phyloP scores from a whole-genome alignment of 1,140 invertebrate genomes.

The Caenorhabditis inopinata region DNA sequence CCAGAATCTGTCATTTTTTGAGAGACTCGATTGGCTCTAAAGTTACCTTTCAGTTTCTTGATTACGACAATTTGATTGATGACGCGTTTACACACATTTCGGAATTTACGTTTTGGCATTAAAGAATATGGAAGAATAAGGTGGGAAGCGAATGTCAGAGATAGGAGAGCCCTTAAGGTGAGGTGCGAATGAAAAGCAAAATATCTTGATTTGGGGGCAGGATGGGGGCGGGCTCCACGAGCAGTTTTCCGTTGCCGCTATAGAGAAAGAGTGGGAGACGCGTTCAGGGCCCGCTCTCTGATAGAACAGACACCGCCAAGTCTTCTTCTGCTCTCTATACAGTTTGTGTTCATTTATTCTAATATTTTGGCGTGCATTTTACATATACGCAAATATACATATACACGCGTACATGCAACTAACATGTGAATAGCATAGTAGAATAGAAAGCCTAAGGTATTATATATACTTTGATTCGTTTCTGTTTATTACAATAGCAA shows the following conservation, averaged over 20 bases:
- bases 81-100: neutral
- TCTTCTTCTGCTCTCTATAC: neutral
- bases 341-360: constrained; percentile 20
- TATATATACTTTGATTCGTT: too few species aligned
- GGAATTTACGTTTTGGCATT: constrained; percentile 14
- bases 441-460: neutral
- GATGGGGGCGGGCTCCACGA: constrained; percentile 10
- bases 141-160: neutral
- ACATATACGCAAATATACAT: neutral
- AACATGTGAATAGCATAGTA: neutral
- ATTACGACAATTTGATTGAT: neutral
- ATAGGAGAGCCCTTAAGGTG: neutral
- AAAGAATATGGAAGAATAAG: neutral
- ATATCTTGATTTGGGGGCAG: constrained; percentile 14
- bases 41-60: constrained; percentile 19
- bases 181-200: constrained; percentile 11
- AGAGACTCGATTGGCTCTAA: neutral
- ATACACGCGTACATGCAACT: neutral
- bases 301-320: neutral
- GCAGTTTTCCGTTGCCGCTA: neutral
- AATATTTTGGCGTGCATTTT: neutral
- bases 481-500: too few species aligned
- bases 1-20: constrained; percentile 24
- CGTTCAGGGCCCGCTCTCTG: neutral
- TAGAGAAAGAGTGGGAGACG: neutral